A percentile compares a stretch with the other conserved stretches of the same genome.
phyloP scores from a whole-genome alignment of 2,888 invertebrate species.

The Dicyrtoma fusca region DNA sequence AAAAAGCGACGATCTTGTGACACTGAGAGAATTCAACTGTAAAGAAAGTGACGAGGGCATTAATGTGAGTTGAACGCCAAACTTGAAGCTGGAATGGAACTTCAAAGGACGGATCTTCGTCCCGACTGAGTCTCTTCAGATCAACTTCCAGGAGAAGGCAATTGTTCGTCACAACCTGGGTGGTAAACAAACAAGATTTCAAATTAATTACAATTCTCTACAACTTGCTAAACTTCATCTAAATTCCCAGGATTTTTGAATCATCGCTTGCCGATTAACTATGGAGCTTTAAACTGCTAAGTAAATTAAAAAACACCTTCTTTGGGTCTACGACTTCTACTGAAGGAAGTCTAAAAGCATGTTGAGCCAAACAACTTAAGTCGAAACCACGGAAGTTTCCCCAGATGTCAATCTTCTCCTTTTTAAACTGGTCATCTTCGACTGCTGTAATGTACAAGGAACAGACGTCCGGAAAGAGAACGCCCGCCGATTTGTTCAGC shows the following conservation, averaged over 20 bases:
- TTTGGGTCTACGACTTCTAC: constrained; percentile 99
- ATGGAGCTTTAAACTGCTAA: no score
- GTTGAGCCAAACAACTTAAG: constrained; percentile 97
- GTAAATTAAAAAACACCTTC: no score
- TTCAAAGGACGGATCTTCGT: constrained; percentile 88
- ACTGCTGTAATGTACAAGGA: constrained; percentile 92
- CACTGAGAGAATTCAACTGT: constrained; percentile 99
- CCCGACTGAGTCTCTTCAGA: constrained; percentile 95
- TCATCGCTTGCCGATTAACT: no score
- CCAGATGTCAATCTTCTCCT: constrained; percentile 99
- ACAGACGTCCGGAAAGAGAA: constrained; percentile 91
- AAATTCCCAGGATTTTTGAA: no score
- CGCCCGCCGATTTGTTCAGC: constrained; percentile 86
- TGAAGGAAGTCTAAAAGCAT: constrained; percentile 96
- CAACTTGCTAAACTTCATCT: no score
- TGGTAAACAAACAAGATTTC: no score
- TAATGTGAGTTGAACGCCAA: constrained; percentile 91
- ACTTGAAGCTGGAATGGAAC: constrained; percentile 79
- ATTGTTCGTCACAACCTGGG: constrained; percentile 89
- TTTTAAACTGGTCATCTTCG: constrained; percentile 98
- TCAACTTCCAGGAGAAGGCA: constrained; percentile 96
- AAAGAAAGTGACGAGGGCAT: constrained; percentile 98
- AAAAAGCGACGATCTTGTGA: constrained; percentile 97
- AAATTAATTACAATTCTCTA: no score
- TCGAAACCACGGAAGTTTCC: constrained; percentile 99